Evolutionary conservation across 2,888 invertebrate genomes (phyloP).

Genomic region (Hirtodrosophila cameraria): DNA sequence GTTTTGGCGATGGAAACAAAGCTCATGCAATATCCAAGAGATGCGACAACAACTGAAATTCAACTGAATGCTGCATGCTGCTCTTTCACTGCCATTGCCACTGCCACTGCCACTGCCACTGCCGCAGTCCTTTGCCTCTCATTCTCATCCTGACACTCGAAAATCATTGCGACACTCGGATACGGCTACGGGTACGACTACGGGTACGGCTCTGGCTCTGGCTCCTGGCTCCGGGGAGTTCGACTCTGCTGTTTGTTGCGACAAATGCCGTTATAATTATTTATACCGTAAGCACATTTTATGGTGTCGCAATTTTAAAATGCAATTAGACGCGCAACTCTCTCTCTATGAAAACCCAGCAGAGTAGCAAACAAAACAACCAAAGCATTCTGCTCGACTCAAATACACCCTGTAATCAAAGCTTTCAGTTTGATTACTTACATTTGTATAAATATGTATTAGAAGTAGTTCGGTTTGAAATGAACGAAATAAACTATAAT

Average conservation of each 20-base stretch:
- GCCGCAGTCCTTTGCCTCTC: constrained; percentile 17
- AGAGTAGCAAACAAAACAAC: constrained; percentile 35
- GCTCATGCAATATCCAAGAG: constrained; percentile 80
- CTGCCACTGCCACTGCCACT: not conserved
- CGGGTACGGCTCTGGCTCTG: constrained; percentile 21
- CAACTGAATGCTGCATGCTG: constrained; percentile 44
- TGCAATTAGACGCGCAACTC: constrained; percentile 80
- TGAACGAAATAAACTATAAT: no score
- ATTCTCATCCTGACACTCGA: constrained; percentile 55
- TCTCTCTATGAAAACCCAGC: constrained; percentile 48
- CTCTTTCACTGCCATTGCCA: constrained; percentile 9
- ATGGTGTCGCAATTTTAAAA: constrained; percentile 82
- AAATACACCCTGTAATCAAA: constrained; percentile 19
- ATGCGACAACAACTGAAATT: constrained; percentile 69
- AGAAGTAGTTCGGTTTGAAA: no score
- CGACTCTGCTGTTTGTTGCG: constrained; percentile 70
- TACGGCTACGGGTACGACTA: constrained; percentile 18
- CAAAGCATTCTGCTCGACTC: constrained; percentile 8
- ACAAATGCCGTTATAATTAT: constrained; percentile 81
- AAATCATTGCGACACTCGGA: constrained; percentile 68
- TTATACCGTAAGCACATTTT: constrained; percentile 82
- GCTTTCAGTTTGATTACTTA: not conserved
- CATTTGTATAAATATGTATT: no score
- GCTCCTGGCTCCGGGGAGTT: constrained; percentile 47
- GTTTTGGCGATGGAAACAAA: constrained; percentile 13